Evolutionary conservation across 2,113 vertebrate species (phyloP), one percentile per base, ranked within the genome.

Genomic region (Ammodytes marinus): DNA sequence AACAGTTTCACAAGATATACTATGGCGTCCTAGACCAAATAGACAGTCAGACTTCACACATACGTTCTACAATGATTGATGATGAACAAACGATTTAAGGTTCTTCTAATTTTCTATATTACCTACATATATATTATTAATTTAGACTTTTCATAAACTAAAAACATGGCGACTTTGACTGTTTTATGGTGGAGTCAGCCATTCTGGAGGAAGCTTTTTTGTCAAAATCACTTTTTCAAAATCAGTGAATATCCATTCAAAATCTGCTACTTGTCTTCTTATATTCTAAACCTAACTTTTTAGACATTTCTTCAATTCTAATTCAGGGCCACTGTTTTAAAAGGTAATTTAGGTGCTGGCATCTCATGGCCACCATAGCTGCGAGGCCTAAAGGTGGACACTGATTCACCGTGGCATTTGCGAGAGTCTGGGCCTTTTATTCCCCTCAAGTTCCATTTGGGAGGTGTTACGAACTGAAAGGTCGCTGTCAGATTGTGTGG

Each of bases 401-500:
- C 68, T 91, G 86, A 91, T 85, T 79, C 40, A 54, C 60, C 0
- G 0, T 47, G 69, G 68, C 86, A 53, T 5, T 1, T 69, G 65
- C 1, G 69, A 79, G 66, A 84, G 66, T 64, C 43, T 0, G 50
- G 19, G 14, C 43, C 52, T 40, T 68, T 55, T 11, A 2, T 63
- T 43, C 52, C 60, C 55, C 27, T 79, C 52, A 7, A 63, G 42
- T 71, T 83, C 19, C 14, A 7, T 83, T 74, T 75, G n/a, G 70
- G 82, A 77, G 74, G 52, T 50, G 74, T 57, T 2, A 43, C 47
- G 53, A 47, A 4, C 39, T 46, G 76, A 89, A 89, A 91, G 90
- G 93, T 92, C 68, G n/a, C 82, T 74, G 74, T 70, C 72, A 69
- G 67, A 73, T 3, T 43, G 46, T 49, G 84, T 78, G 10, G 69